Evolutionary conservation across 2,113 vertebrate genomes (phyloP).

Genomic region (Saimiri boliviensis): DNA sequence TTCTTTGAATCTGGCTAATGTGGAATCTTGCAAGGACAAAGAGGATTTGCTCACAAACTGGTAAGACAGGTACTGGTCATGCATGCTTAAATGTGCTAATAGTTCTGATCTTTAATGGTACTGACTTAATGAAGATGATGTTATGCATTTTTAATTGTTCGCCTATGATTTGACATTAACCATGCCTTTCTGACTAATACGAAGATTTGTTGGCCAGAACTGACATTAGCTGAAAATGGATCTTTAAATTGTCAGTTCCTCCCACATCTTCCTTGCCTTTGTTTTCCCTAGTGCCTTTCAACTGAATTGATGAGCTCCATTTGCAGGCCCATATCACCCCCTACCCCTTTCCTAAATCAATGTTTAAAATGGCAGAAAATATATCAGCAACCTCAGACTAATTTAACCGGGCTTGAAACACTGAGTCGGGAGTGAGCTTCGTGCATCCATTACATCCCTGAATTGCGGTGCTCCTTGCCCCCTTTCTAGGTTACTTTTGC

Average conservation of each 20-base stretch:
- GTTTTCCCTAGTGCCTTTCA: conserved; percentile 2
- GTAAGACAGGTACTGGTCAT: conserved; percentile 63
- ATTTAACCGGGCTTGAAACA: conserved; percentile 19
- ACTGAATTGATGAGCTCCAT: background rate
- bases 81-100: conserved; percentile 69
- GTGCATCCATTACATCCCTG: background rate
- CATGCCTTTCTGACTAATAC: conserved; percentile 54
- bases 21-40: conserved; percentile 68
- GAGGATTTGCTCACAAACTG: conserved; percentile 65
- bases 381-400: background rate
- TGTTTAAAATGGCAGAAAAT: conserved; percentile 24
- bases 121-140: conserved; percentile 50
- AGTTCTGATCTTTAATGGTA: conserved; percentile 64
- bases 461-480: background rate
- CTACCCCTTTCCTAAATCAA: background rate
- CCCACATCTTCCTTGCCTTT: conserved; percentile 44
- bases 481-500: background rate
- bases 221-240: conserved; percentile 47
- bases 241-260: conserved; percentile 43
- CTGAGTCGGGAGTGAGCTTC: background rate
- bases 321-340: background rate
- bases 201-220: conserved; percentile 35
- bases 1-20: conserved; percentile 60
- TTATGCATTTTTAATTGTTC: conserved; percentile 66
- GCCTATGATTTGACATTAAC: conserved; percentile 59